Base-by-base conservation (phyloP, 2,113 vertebrate species). In the Apteryx mantelli region DNA sequence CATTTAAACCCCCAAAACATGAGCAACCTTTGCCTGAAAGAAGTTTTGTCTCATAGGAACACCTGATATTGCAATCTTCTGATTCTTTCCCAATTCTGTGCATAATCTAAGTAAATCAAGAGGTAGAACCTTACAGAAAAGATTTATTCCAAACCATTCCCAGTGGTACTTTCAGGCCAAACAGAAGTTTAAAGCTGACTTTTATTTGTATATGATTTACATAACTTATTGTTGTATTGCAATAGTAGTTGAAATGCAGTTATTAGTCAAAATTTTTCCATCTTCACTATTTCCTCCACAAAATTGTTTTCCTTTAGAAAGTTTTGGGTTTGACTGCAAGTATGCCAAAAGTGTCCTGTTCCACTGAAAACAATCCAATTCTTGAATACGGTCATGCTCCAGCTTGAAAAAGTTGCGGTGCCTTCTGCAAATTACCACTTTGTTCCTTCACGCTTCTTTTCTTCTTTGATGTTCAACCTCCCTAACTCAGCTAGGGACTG, bases 381-480 rank as follows among this genome's bases (percentile, higher is more conserved):
- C 4, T 68, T 68, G 7, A 77, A 65, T 34, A 44, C 0, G 8
- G 2, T 36, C 46, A 20, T 32, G 79, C 17, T 50, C 4, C 13
- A 68, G 28, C 22, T 30, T 10, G 7, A 61, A 89, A 82, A 76
- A 9, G 2, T 40, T 70, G 9, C 13, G 30, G 11, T 15, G 19
- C 11, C 50, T 58, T 81, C 61, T 89, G 9, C 13, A 74, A 16
- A 2, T 12, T 64, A 5, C 2, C 4, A 13, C 2, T 83, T 8
- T 68, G 2, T n/a, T 76, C 5, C 10, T 53, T 81, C 25, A 18
- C 28, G 69, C 12, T 89, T 73, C 9, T 55, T 88, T 50, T 7
- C 0, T 18, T 56, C 36, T 17, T 58, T 42, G 22, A 7, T 36
- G 1, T 70, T 86, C 52, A 48, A 9, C 2, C 4, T 71, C 18